Conservation (phyloP, 2,113 vertebrate species). For the Salvelinus sp. region DNA sequence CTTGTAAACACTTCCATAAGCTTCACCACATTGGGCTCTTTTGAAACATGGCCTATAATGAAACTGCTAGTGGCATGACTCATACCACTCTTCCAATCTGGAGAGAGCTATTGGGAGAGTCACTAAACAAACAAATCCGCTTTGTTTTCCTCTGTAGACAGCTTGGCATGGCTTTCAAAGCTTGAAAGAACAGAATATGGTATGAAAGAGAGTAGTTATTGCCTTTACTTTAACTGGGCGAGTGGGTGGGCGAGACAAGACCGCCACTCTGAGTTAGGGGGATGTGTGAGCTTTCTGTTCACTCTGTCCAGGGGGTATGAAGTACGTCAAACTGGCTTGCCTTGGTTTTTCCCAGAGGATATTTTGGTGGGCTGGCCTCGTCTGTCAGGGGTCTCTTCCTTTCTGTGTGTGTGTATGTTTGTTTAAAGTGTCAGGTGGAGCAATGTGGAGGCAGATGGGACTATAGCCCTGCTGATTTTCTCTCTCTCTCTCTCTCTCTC, state of each 20-base stretch:
- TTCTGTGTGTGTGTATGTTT: conserved; percentile 5
- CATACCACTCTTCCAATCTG: conserved; percentile 52
- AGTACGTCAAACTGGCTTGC: not conserved
- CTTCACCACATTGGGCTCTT: conserved; percentile 43
- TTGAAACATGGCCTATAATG: conserved; percentile 44
- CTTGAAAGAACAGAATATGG: conserved; percentile 29
- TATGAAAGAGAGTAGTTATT: conserved; percentile 46
- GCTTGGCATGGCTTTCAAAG: conserved; percentile 33
- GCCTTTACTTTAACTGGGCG: conserved; percentile 45
- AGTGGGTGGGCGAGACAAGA: conserved; percentile 58
- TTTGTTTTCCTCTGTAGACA: conserved; percentile 31
- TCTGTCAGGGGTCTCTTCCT: not conserved
- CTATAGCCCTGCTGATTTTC: conserved; percentile 4
- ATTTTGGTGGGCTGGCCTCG: too few relatives aligned
- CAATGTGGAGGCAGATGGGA: not conserved
- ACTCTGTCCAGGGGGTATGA: conserved; percentile 20
- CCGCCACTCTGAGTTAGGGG: conserved; percentile 15
- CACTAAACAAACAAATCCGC: conserved; percentile 42
- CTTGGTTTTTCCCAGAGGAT: too few relatives aligned
- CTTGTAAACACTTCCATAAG: conserved; percentile 64
- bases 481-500: too few relatives aligned
- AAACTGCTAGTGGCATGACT: conserved; percentile 54
- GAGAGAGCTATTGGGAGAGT: conserved; percentile 45
- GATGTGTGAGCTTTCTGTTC: conserved; percentile 18
- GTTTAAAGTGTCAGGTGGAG: conserved; percentile 13